phyloP scores from a whole-genome alignment of 2,888 invertebrate species.

The Papilio protenor region DNA sequence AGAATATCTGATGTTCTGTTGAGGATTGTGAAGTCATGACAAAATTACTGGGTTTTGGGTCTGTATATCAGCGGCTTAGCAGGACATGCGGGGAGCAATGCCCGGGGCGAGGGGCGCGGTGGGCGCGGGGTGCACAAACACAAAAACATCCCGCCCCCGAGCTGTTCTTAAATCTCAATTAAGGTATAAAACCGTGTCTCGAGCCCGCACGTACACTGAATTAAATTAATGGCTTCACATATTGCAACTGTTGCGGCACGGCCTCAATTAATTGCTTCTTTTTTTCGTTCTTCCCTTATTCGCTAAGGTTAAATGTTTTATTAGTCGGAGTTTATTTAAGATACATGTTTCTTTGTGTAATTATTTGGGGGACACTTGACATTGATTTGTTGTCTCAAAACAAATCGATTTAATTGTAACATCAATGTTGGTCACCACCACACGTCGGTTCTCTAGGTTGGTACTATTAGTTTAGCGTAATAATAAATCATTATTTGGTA shows the following conservation, averaged over 20 bases:
- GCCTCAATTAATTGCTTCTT: slow-evolving; percentile 77
- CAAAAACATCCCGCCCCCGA: slow-evolving; percentile 69
- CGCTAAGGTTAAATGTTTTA: slow-evolving; percentile 78
- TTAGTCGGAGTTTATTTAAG: slow-evolving; percentile 68
- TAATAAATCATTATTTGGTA: slow-evolving; percentile 7
- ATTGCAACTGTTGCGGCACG: slow-evolving; percentile 74
- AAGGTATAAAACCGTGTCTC: slow-evolving; percentile 82
- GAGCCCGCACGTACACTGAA: slow-evolving; percentile 79
- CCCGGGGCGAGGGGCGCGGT: slow-evolving; percentile 52
- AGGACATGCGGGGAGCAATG: slow-evolving; percentile 48
- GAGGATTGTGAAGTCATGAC: slow-evolving; percentile 15
- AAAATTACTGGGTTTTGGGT: slow-evolving; percentile 40
- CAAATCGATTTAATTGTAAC: slow-evolving; percentile 1
- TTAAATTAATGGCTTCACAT: slow-evolving; percentile 84
- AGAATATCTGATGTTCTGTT: slow-evolving; percentile 9
- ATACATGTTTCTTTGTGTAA: slow-evolving; percentile 54
- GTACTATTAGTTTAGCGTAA: neutral
- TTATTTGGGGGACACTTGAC: slow-evolving; percentile 46
- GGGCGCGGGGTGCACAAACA: slow-evolving; percentile 52
- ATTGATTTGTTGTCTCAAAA: slow-evolving; percentile 15
- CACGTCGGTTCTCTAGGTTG: neutral
- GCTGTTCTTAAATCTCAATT: slow-evolving; percentile 84
- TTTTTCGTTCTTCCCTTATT: slow-evolving; percentile 70
- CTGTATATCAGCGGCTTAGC: slow-evolving; percentile 50
- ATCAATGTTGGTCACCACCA: neutral